Conservation (phyloP, 2,797 vertebrate genomes). For the Neostethus bicornis region DNA sequence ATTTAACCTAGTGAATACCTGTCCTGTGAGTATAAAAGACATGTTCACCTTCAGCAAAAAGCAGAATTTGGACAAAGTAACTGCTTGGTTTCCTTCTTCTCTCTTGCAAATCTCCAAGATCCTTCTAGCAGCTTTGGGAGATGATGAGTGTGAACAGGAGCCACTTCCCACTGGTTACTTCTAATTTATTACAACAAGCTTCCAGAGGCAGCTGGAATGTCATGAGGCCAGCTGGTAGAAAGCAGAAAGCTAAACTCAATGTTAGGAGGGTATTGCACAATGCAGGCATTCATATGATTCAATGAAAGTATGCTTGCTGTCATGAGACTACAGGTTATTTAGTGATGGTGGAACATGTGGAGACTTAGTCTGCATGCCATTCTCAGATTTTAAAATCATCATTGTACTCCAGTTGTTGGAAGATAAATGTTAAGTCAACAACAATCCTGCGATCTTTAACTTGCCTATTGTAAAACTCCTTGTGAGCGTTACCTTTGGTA, state of each 20-base stretch:
- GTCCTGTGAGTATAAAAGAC: constrained; percentile 76
- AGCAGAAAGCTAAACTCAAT: constrained; percentile 36
- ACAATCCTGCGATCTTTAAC: too few species aligned
- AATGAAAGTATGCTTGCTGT: constrained; percentile 29
- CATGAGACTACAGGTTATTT: constrained; percentile 47
- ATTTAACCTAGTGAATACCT: constrained; percentile 73
- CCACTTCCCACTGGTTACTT: constrained; percentile 67
- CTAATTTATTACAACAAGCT: constrained; percentile 66
- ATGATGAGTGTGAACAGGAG: constrained; percentile 26
- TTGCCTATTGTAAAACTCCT: too few species aligned
- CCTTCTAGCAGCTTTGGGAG: constrained; percentile 30
- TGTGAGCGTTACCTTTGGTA: constrained; percentile 8
- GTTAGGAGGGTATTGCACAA: constrained; percentile 59
- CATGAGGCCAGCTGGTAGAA: constrained; percentile 37
- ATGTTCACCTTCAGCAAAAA: constrained; percentile 77
- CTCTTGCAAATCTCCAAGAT: constrained; percentile 28
- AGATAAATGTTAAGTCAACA: too few species aligned
- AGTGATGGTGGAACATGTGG: background rate
- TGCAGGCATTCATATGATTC: constrained; percentile 64
- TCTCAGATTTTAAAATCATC: too few species aligned
- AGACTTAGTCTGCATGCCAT: background rate
- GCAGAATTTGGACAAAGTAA: constrained; percentile 26
- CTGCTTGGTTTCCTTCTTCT: constrained; percentile 33
- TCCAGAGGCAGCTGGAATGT: constrained; percentile 43
- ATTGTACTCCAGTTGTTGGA: too few species aligned